Conservation (phyloP, 2,888 invertebrate genomes). For the Colletes collaris region DNA sequence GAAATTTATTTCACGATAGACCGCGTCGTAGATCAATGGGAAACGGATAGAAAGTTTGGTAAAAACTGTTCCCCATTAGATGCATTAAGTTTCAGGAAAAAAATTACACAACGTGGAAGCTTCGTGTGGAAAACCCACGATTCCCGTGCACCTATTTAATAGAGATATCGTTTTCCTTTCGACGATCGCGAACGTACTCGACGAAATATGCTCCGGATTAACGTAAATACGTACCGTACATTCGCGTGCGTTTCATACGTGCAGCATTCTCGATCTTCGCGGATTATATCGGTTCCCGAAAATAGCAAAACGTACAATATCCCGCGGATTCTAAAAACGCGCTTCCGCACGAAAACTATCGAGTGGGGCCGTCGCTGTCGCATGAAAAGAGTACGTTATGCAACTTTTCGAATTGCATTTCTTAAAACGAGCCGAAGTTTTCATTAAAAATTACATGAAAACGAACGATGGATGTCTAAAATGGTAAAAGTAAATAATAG, state of each 20-base stretch:
- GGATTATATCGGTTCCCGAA: slow-evolving; percentile 24
- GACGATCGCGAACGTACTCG: background rate
- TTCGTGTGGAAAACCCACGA: background rate
- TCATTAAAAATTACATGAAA: slow-evolving; percentile 28
- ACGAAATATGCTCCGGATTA: slow-evolving; percentile 25
- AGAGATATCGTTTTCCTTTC: slow-evolving; percentile 21
- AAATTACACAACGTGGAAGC: too few relatives aligned
- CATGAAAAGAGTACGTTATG: too few relatives aligned
- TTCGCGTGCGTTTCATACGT: background rate
- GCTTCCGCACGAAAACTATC: too few relatives aligned
- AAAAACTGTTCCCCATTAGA: too few relatives aligned
- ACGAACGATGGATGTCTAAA: background rate
- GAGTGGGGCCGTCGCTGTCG: too few relatives aligned
- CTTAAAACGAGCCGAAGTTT: background rate
- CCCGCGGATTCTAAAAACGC: slow-evolving; percentile 2
- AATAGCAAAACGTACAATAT: slow-evolving; percentile 28
- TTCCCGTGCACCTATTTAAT: background rate
- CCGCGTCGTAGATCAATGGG: too few relatives aligned
- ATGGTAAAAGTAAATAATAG: background rate
- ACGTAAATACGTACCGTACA: slow-evolving; percentile 12
- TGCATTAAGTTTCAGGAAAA: too few relatives aligned
- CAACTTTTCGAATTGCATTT: too few relatives aligned
- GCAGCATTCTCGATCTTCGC: slow-evolving; percentile 29
- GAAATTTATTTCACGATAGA: too few relatives aligned
- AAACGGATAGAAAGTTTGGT: too few relatives aligned